Evolutionary conservation across 1,140 invertebrate species (phyloP), one percentile per base, ranked within the genome.

Genomic region (Lithobius niger): DNA sequence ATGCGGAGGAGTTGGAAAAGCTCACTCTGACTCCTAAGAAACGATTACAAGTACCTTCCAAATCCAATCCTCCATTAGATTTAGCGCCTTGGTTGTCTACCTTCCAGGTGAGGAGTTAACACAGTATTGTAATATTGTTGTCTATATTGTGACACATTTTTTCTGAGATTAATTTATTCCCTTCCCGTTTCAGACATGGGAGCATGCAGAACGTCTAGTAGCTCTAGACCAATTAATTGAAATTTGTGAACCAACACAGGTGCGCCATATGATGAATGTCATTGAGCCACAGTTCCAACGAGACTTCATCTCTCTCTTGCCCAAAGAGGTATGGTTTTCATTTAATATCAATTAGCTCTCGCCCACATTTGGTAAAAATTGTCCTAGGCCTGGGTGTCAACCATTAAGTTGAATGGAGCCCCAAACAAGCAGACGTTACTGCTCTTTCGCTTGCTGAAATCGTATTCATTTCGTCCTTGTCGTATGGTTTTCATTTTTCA

Each of bases 261-360:
- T 96, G 1, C 81, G 91, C 40, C 85, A 94, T 67, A 88, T 96
- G 83, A 95, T 97, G 87, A 84, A 91, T 69, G 83, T 95, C 10
- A 97, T 99, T 59, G 93, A 97, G 70, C 96, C 95, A 0, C 87
- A 96, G 62, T 97, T 99, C 70, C 94, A 99, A 70, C 76, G 93
- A 45, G 95, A 99, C 70, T 98, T 98, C 65, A 97, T 98, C 61
- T 96, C 91, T 0, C 72, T 97, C 31, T 71, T 98, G 62, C 95
- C 95, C 3, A 88, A 89, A 71, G 95, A 99, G 72, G 80, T 82
- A 68, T n/a, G n/a, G n/a, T n/a, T n/a, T n/a, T n/a, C n/a, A n/a
- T n/a, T n/a, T n/a, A n/a, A n/a, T n/a, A n/a, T n/a, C n/a, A n/a
- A n/a, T n/a, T n/a, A n/a, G n/a, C n/a, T n/a, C n/a, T n/a, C n/a